Percentiles rank a stretch among this genome's conserved stretches.
Conservation (phyloP, 2,113 vertebrate species). For the Irena cyanogastra region DNA sequence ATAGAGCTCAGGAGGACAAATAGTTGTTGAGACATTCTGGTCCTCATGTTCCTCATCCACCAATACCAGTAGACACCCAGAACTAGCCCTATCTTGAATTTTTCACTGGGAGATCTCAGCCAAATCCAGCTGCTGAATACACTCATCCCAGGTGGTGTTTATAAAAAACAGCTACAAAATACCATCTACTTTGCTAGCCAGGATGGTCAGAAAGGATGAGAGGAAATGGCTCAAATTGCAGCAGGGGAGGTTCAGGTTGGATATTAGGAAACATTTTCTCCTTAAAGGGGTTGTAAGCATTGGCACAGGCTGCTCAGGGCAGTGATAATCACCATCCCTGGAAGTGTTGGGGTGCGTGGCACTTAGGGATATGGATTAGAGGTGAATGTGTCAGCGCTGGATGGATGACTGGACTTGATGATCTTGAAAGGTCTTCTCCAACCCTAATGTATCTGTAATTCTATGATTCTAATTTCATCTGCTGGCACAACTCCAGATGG, state of each 20-base stretch:
- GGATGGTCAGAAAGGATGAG: not conserved
- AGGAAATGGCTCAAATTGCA: not conserved
- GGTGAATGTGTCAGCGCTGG: not conserved
- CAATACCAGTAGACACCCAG: not conserved
- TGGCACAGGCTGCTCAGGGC: not conserved
- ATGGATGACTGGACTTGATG: not conserved
- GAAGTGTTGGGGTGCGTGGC: not conserved
- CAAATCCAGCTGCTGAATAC: not conserved
- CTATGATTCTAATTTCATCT: not conserved
- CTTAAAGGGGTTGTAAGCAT: not conserved
- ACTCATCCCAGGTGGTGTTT: not conserved
- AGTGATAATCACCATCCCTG: not conserved
- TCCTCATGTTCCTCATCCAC: not conserved
- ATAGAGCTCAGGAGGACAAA: not conserved
- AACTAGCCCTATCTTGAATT: not conserved
- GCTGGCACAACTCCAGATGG: not conserved
- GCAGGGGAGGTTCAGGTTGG: not conserved
- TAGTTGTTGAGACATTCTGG: not conserved
- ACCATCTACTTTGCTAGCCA: not conserved
- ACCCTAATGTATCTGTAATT: not conserved
- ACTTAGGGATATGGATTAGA: too few species aligned
- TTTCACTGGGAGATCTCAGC: not conserved
- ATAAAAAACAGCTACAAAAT: not conserved
- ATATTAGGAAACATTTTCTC: not conserved
- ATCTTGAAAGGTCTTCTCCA: not conserved